These are phyloP conservation scores for Notoglanidium macrostoma DNA, from an alignment of 2,797 vertebrate genomes.

Conservation along the genomic window DNA sequence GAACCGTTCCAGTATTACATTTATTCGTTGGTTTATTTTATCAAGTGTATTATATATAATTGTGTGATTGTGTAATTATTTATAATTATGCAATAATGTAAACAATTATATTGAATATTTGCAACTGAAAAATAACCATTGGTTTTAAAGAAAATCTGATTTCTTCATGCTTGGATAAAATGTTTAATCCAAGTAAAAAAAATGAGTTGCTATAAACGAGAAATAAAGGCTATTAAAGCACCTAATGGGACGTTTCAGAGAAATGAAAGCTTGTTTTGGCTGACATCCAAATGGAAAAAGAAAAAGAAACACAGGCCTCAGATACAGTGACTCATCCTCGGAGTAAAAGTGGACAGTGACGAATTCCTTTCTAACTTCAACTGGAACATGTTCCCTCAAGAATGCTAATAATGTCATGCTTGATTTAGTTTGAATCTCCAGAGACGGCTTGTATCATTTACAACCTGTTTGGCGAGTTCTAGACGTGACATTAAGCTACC, in stretches of 20 bases:
- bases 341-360: slow-evolving; percentile 72
- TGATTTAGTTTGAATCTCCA: slow-evolving; percentile 63
- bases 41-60: background rate
- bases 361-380: slow-evolving; percentile 71
- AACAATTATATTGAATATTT: background rate
- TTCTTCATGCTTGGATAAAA: background rate
- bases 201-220: background rate
- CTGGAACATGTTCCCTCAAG: slow-evolving; percentile 71
- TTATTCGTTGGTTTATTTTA: background rate
- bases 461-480: slow-evolving; percentile 64
- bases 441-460: slow-evolving; percentile 68
- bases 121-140: background rate
- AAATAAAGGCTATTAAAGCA: background rate
- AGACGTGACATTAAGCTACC: slow-evolving; percentile 28
- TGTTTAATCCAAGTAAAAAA: background rate
- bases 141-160: background rate
- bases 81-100: background rate
- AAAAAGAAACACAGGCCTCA: slow-evolving; percentile 57
- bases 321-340: slow-evolving; percentile 68
- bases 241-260: background rate
- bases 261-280: slow-evolving; percentile 60
- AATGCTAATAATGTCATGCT: slow-evolving; percentile 72
- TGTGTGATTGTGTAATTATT: background rate
- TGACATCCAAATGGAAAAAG: slow-evolving; percentile 60
- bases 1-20: background rate